These are phyloP conservation scores for Aradophagus sp. DNA, from an alignment of 1,140 invertebrate species.

Conservation along the genomic window DNA sequence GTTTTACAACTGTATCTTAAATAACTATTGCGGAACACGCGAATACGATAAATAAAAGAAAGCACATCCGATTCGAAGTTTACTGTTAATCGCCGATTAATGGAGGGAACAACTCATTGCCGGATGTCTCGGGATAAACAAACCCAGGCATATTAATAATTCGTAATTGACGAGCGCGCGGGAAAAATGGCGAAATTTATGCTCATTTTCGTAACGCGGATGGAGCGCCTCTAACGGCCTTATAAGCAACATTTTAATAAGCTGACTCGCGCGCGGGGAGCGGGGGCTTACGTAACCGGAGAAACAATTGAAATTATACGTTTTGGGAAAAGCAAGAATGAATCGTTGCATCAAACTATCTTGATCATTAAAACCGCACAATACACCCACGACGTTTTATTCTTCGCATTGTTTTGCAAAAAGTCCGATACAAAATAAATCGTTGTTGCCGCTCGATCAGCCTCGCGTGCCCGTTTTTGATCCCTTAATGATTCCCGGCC, in stretches of 20 bases:
- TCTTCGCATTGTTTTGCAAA: conserved; percentile 35
- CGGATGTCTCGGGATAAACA: conserved; percentile 18
- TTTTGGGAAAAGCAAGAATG: conserved; percentile 53
- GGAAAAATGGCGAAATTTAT: conserved; percentile 31
- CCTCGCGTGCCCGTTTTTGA: conserved; percentile 49
- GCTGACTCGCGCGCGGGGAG: conserved; percentile 14
- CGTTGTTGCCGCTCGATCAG: conserved; percentile 39
- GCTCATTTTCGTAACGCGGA: conserved; percentile 37
- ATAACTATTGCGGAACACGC: conserved; percentile 48
- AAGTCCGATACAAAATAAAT: conserved; percentile 45
- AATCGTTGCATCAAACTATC: conserved; percentile 50
- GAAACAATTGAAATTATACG: conserved; percentile 55
- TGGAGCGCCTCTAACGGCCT: conserved; percentile 37
- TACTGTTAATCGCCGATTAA: conserved; percentile 39
- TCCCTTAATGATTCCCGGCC: conserved; percentile 42
- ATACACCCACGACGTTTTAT: conserved; percentile 55
- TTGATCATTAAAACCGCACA: conserved; percentile 46
- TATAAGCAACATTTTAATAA: conserved; percentile 54
- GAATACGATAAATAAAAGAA: conserved; percentile 49
- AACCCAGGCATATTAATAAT: conserved; percentile 22
- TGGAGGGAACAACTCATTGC: conserved; percentile 37
- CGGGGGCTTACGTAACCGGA: conserved; percentile 46
- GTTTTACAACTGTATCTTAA: conserved; percentile 57
- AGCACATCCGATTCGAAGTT: conserved; percentile 36
- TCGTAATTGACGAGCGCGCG: conserved; percentile 20